Percentiles rank a stretch among this genome's conserved stretches.
phyloP scores from a whole-genome alignment of 1,140 invertebrate genomes.

The Hylaeus anthracinus region DNA sequence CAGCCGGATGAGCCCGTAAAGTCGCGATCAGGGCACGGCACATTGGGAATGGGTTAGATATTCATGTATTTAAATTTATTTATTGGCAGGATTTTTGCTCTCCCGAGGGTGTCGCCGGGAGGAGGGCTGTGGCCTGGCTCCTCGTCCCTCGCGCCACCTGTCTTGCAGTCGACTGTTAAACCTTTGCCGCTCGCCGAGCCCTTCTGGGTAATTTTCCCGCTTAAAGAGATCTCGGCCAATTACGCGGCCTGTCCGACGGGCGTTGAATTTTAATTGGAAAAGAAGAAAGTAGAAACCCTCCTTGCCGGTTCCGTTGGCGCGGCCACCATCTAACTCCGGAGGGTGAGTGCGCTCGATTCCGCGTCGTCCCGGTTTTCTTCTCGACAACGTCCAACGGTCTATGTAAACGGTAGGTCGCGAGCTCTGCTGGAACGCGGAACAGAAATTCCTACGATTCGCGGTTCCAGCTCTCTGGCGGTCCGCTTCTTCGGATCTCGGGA shows the following conservation, averaged over 20 bases:
- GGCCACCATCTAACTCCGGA: not conserved
- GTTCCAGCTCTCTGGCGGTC: no score
- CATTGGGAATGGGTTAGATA: constrained; percentile 67
- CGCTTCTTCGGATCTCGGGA: not conserved
- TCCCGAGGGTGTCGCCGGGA: constrained; percentile 52
- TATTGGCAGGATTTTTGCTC: constrained; percentile 77
- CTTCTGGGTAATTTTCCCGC: constrained; percentile 78
- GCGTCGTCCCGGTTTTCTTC: constrained; percentile 39
- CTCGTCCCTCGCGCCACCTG: constrained; percentile 20
- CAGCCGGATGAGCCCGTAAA: constrained; percentile 48
- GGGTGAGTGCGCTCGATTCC: not conserved
- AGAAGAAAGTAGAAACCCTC: constrained; percentile 62
- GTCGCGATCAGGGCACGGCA: constrained; percentile 43
- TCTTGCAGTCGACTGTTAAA: constrained; percentile 59
- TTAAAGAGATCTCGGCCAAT: constrained; percentile 80
- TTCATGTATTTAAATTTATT: constrained; percentile 81
- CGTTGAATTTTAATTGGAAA: constrained; percentile 79
- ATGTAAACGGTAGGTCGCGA: not conserved
- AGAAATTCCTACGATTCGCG: not conserved
- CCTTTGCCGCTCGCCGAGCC: constrained; percentile 71
- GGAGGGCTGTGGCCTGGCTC: constrained; percentile 29
- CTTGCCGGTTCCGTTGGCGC: constrained; percentile 50
- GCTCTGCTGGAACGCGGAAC: not conserved
- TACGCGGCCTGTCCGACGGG: constrained; percentile 74
- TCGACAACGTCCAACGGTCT: not conserved